Base-by-base conservation (phyloP, 2,888 invertebrate genomes). In the Julus scandinavius region DNA sequence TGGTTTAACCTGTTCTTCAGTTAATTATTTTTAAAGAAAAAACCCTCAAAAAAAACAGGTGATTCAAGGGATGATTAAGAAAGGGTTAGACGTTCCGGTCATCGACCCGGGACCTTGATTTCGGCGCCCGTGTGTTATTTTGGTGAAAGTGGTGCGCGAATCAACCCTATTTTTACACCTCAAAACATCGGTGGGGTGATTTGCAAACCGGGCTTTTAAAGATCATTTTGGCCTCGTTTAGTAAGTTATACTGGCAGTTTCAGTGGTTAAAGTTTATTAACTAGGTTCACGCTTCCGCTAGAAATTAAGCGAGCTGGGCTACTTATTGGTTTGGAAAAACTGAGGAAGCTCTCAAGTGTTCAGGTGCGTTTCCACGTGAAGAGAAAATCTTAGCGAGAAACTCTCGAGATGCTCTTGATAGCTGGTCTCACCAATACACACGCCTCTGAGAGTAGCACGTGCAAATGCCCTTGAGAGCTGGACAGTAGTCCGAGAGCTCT, bases 21-120 rank as follows among this genome's bases (percentile, higher is more conserved):
- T 29, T 29, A 29, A 49, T 63, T n/a, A 63, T 17, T 63, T 63
- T 63, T 29, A 15, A 58, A 54, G 15, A 54, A 54, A 29, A 29
- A 29, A 29, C 29, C n/a, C n/a, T n/a, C n/a, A n/a, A 49, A 49
- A 49, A 54, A 54, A 54, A 17, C 9, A 54, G 54, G 45, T 45
- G 45, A 45, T 45, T 45, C 45, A 45, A 54, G 54, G 17, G 63
- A n/a, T n/a, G 63, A 63, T n/a, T 17, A 54, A 63, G n/a, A 63
- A 63, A 17, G 63, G 17, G 17, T 20, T n/a, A 63, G 2, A 63
- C n/a, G 63, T 63, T 63, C 63, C n/a, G 63, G 63, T 63, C 63
- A 63, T 63, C 63, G 63, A 63, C n/a, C 63, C 63, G 63, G 63
- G 63, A 63, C 63, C 63, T 63, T 63, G 63, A 63, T 63, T 63